Evolutionary conservation across 2,888 invertebrate genomes (phyloP).

Genomic region (Drosophila mulleri): DNA sequence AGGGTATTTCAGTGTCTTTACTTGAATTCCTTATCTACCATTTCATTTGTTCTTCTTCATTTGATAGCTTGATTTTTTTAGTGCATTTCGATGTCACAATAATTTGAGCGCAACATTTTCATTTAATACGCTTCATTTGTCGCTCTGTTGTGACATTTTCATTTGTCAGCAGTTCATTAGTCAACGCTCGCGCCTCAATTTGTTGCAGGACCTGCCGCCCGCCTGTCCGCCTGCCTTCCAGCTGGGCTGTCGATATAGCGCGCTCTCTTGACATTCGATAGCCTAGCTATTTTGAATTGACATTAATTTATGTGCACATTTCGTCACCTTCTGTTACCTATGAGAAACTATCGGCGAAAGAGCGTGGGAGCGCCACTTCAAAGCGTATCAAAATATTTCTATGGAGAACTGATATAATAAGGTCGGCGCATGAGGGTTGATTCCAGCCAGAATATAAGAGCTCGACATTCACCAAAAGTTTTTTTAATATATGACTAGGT

Average conservation of each 20-base stretch:
- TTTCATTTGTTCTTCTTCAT: constrained; percentile 11
- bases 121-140: constrained; percentile 69
- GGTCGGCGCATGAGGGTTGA: background rate
- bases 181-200: constrained; percentile 51
- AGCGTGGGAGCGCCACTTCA: constrained; percentile 39
- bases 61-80: constrained; percentile 46
- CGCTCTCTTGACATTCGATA: constrained; percentile 24
- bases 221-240: background rate
- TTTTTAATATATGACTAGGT: background rate
- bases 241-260: constrained; percentile 6
- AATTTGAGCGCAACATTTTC: constrained; percentile 61
- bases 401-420: background rate
- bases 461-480: background rate
- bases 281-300: constrained; percentile 21
- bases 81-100: constrained; percentile 69
- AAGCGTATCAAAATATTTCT: background rate
- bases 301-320: constrained; percentile 52
- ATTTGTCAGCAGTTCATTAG: constrained; percentile 77
- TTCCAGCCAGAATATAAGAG: background rate
- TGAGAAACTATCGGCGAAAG: background rate
- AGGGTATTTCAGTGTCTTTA: constrained; percentile 30
- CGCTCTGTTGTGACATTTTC: constrained; percentile 73
- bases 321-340: constrained; percentile 57
- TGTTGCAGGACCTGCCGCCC: constrained; percentile 28
- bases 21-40: background rate